These are phyloP conservation scores for Bombus impatiens DNA, from an alignment of 1,140 invertebrate species.

Conservation along the genomic window DNA sequence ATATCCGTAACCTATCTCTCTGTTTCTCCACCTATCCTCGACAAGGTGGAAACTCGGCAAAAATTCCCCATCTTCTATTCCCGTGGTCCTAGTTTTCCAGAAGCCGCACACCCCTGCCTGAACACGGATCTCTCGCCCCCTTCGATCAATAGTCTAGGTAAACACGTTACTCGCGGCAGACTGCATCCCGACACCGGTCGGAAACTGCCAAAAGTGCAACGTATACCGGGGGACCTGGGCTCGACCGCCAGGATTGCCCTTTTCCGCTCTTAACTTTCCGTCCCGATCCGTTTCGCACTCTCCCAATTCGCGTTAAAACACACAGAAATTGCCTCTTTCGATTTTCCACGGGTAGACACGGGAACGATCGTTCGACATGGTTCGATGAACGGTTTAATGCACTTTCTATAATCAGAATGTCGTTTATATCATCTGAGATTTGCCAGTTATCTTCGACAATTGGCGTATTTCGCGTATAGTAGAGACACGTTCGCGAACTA, in stretches of 20 bases:
- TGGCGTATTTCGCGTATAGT: background rate
- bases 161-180: conserved; percentile 43
- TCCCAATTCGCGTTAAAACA: background rate
- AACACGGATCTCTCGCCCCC: conserved; percentile 47
- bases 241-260: conserved; percentile 13
- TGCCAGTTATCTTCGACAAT: background rate
- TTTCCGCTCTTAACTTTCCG: conserved; percentile 33
- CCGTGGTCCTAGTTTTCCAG: conserved; percentile 30
- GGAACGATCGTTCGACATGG: background rate
- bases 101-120: conserved; percentile 32
- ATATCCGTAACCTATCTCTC: conserved; percentile 28
- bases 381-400: background rate
- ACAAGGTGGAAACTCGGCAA: conserved; percentile 17
- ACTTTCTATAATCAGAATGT: background rate
- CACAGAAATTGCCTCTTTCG: background rate
- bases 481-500: rapidly evolving
- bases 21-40: background rate
- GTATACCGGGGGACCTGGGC: conserved; percentile 8
- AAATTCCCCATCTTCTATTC: conserved; percentile 14
- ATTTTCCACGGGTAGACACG: too few species aligned
- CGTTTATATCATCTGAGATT: background rate
- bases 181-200: conserved; percentile 30
- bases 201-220: conserved; percentile 50
- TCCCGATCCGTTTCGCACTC: background rate
- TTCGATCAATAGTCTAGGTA: conserved; percentile 54